These are phyloP conservation scores for Araneus ventricosus DNA, from an alignment of 1,140 invertebrate species.

Conservation along the genomic window DNA sequence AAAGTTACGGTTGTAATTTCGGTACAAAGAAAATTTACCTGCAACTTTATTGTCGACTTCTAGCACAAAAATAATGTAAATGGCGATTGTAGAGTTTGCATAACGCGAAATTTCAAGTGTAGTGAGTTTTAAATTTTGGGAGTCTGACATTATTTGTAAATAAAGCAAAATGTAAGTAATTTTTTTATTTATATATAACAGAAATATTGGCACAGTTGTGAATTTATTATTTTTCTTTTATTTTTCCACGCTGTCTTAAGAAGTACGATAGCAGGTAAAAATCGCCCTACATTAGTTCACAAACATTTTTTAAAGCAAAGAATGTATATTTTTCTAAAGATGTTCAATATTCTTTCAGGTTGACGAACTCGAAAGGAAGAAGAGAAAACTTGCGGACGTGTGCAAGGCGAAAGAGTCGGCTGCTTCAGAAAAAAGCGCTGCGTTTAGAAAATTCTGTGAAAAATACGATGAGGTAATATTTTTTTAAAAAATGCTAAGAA, in stretches of 20 bases:
- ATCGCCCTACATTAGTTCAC: background rate
- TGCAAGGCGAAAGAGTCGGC: slow-evolving; percentile 81
- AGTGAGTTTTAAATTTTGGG: no score
- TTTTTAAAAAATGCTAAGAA: no score
- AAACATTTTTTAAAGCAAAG: background rate
- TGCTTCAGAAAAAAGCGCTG: slow-evolving; percentile 82
- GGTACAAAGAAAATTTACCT: no score
- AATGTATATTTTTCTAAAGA: background rate
- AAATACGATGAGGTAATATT: slow-evolving; percentile 84
- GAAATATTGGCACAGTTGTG: background rate
- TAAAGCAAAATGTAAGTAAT: background rate
- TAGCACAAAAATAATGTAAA: no score
- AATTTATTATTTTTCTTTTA: no score
- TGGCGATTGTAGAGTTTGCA: no score
- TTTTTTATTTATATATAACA: background rate
- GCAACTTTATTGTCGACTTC: no score
- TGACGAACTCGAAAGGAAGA: slow-evolving; percentile 88
- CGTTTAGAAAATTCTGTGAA: slow-evolving; percentile 86
- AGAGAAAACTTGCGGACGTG: slow-evolving; percentile 84
- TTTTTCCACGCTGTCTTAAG: background rate
- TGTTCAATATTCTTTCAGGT: slow-evolving; percentile 79
- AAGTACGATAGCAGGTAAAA: slow-evolving; percentile 11
- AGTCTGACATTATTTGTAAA: no score
- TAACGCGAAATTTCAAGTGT: no score
- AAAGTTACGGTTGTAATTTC: no score